phyloP scores from a whole-genome alignment of 2,888 invertebrate species.

The Anarsia innoxiella region DNA sequence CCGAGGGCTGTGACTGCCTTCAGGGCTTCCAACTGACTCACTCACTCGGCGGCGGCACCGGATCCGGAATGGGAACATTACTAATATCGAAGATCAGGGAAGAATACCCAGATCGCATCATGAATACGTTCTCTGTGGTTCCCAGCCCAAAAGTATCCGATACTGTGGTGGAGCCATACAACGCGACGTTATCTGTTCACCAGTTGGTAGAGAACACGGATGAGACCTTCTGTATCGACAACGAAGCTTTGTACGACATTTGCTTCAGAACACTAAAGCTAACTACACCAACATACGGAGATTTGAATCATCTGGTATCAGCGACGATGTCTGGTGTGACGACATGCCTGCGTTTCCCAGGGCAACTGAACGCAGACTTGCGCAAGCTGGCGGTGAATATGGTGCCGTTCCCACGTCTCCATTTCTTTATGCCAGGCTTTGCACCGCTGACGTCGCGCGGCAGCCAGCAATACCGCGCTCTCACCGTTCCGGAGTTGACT shows the following conservation, averaged over 20 bases:
- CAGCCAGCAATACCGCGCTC: constrained; percentile 87
- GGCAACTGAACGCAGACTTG: constrained; percentile 82
- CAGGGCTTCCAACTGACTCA: constrained; percentile 79
- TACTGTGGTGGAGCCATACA: constrained; percentile 79
- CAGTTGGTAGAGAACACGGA: constrained; percentile 81
- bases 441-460: constrained; percentile 85
- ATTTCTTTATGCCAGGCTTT: constrained; percentile 75
- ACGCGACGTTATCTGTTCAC: constrained; percentile 78
- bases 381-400: constrained; percentile 61
- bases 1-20: constrained; percentile 80
- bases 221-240: constrained; percentile 81
- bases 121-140: constrained; percentile 80
- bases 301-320: constrained; percentile 76
- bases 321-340: constrained; percentile 60
- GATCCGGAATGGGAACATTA: constrained; percentile 82
- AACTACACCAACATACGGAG: constrained; percentile 83
- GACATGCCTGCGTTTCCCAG: constrained; percentile 57
- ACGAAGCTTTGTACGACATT: constrained; percentile 85
- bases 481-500: constrained; percentile 92
- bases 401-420: constrained; percentile 83
- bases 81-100: constrained; percentile 79
- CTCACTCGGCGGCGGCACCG: constrained; percentile 83
- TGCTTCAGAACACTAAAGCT: constrained; percentile 84
- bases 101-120: constrained; percentile 83
- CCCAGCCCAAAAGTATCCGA: constrained; percentile 85